These are phyloP conservation scores for Laspeyria flexula DNA, from an alignment of 2,888 invertebrate genomes.

Conservation along the genomic window DNA sequence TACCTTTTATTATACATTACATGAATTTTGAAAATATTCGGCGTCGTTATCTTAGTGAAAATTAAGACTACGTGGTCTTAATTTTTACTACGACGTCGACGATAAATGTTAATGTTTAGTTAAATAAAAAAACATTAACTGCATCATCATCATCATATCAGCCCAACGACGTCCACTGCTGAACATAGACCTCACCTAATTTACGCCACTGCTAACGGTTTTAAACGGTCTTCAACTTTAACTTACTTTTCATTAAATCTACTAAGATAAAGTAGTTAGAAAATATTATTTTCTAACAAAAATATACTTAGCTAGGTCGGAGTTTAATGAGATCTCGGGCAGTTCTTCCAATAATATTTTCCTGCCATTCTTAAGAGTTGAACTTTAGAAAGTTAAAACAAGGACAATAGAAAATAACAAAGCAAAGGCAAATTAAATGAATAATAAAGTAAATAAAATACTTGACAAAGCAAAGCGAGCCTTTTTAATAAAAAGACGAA, in stretches of 20 bases:
- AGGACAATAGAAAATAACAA: conserved; percentile 62
- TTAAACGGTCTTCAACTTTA: not conserved
- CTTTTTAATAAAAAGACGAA: no score
- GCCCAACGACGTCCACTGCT: no score
- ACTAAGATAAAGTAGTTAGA: conserved; percentile 39
- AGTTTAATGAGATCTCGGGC: conserved; percentile 37
- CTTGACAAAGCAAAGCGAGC: no score
- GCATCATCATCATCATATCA: no score
- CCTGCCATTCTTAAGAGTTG: conserved; percentile 45
- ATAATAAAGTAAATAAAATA: conserved; percentile 63
- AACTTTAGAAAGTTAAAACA: conserved; percentile 57
- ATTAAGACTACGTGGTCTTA: no score
- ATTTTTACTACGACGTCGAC: no score
- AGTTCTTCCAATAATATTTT: conserved; percentile 53
- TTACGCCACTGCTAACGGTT: no score
- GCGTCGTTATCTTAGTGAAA: conserved; percentile 35
- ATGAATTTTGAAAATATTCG: conserved; percentile 15
- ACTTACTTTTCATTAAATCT: conserved; percentile 31
- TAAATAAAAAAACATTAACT: no score
- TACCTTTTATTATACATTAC: not conserved
- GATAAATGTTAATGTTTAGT: no score
- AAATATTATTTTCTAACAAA: conserved; percentile 51
- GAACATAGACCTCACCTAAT: no score
- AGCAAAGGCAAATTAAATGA: conserved; percentile 68
- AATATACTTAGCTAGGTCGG: conserved; percentile 46